phyloP scores from a whole-genome alignment of 2,113 vertebrate genomes.

The Bothrops jararaca region DNA sequence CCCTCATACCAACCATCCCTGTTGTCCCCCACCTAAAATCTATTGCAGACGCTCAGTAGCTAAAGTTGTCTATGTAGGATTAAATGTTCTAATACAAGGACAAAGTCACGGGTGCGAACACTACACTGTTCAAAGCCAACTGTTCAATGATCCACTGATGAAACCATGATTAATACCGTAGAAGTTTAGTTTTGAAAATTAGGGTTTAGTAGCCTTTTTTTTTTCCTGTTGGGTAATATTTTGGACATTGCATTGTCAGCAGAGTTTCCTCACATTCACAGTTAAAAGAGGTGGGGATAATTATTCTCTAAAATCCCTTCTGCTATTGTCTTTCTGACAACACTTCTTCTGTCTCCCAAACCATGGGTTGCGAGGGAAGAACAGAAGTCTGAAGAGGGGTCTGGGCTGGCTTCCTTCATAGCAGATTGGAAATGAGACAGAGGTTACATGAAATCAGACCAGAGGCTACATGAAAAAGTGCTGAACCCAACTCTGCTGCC shows the following conservation, averaged over 20 bases:
- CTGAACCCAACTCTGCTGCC: not conserved
- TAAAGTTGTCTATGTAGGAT: not conserved
- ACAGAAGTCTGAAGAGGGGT: not conserved
- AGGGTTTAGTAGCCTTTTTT: not conserved
- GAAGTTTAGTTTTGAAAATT: not conserved
- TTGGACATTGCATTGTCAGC: not conserved
- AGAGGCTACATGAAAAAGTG: not conserved
- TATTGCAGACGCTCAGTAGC: not conserved
- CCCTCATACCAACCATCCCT: not conserved
- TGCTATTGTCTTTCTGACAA: not conserved
- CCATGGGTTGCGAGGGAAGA: not conserved
- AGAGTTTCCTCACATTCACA: not conserved
- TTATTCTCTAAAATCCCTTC: not conserved
- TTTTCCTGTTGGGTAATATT: not conserved
- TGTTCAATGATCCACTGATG: not conserved
- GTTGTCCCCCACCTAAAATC: not conserved
- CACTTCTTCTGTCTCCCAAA: not conserved
- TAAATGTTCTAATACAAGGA: not conserved
- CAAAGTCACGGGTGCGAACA: not conserved
- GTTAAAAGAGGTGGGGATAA: not conserved
- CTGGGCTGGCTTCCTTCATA: not conserved
- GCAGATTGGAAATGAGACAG: not conserved
- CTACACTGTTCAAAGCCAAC: not conserved
- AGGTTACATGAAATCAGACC: not conserved
- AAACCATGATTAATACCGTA: not conserved